Conservation (phyloP, 2,888 invertebrate species). For the Epinotia nisella region DNA sequence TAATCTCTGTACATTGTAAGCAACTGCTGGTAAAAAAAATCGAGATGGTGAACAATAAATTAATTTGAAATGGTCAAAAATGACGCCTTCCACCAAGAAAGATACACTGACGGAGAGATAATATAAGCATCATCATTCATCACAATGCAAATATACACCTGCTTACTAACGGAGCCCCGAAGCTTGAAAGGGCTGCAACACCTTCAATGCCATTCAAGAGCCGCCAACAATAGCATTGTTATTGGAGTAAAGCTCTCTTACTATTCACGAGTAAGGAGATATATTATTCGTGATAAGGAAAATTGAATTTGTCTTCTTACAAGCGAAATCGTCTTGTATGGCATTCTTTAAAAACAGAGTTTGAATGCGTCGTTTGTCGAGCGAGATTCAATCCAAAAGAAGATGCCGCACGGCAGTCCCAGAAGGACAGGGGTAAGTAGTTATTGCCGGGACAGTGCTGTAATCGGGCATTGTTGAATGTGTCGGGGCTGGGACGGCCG, state of each 20-base stretch:
- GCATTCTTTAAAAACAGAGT: slow-evolving; percentile 23
- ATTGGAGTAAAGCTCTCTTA: slow-evolving; percentile 35
- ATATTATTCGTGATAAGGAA: slow-evolving; percentile 44
- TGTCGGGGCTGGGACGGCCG: neutral
- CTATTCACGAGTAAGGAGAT: slow-evolving; percentile 26
- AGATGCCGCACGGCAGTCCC: slow-evolving; percentile 17
- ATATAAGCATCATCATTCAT: slow-evolving; percentile 10
- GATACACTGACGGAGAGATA: neutral
- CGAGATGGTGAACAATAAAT: too few relatives aligned
- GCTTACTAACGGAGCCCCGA: neutral
- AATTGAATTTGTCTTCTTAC: slow-evolving; percentile 46
- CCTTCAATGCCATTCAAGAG: slow-evolving; percentile 47
- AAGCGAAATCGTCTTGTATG: slow-evolving; percentile 11
- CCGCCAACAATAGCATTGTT: slow-evolving; percentile 50
- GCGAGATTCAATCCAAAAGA: slow-evolving; percentile 12
- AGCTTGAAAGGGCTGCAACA: slow-evolving; percentile 47
- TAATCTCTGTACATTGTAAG: too few relatives aligned
- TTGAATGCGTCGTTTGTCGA: neutral
- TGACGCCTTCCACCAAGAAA: neutral
- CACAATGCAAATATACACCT: neutral
- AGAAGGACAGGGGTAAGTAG: neutral
- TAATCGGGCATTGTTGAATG: neutral
- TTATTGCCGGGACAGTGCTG: neutral
- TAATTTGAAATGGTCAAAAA: too few relatives aligned
- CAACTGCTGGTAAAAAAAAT: too few relatives aligned